Conservation (phyloP, 2,113 vertebrate genomes). For the Aphyosemion australe region DNA sequence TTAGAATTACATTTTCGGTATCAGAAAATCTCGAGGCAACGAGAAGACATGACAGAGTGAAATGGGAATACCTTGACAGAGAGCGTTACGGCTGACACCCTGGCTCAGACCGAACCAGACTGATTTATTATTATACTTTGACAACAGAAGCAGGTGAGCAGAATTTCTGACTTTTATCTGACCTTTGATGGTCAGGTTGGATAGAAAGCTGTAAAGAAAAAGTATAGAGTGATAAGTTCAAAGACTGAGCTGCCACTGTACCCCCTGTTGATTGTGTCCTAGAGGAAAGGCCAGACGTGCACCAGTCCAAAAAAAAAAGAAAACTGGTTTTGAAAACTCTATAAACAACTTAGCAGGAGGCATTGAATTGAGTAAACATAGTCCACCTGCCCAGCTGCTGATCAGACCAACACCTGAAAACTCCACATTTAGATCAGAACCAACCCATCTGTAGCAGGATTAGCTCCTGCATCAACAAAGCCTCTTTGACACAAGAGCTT, state of each 20-base stretch:
- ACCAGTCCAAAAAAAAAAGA: constrained; percentile 9
- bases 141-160: constrained; percentile 28
- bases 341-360: constrained; percentile 23
- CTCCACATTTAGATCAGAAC: constrained; percentile 20
- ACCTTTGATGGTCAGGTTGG: constrained; percentile 34
- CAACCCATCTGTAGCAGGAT: constrained; percentile 34
- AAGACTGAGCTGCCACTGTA: constrained; percentile 1
- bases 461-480: constrained; percentile 53
- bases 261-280: constrained; percentile 19
- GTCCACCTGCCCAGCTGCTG: constrained; percentile 13
- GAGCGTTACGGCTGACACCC: neutral
- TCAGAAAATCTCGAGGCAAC: neutral
- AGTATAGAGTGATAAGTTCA: constrained; percentile 5
- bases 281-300: constrained; percentile 21
- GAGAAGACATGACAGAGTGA: neutral
- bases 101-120: neutral
- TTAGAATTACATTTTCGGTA: neutral
- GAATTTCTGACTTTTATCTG: constrained; percentile 34
- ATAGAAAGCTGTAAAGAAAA: constrained; percentile 6
- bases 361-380: constrained; percentile 42
- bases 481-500: constrained; percentile 33
- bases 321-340: constrained; percentile 37
- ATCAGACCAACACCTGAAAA: constrained; percentile 27
- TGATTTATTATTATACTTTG: constrained; percentile 8
- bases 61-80: neutral